These are phyloP conservation scores for Homalodisca vitripennis DNA, from an alignment of 1,140 invertebrate genomes.

Conservation along the genomic window DNA sequence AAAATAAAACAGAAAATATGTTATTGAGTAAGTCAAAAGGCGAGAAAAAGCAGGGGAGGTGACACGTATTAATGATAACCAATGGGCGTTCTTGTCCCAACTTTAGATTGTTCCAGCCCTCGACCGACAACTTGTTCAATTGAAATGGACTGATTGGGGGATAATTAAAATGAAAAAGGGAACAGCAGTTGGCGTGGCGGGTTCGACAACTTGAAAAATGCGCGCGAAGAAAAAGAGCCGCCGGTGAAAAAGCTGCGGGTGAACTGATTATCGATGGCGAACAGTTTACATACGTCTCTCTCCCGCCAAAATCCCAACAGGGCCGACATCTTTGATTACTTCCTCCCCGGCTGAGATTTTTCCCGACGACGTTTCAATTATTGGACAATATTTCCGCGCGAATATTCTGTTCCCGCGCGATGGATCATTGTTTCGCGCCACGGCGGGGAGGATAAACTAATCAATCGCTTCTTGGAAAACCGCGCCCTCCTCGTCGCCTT, in stretches of 20 bases:
- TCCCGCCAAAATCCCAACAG: conserved; percentile 16
- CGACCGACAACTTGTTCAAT: conserved; percentile 24
- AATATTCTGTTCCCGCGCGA: no score
- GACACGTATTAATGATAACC: conserved; percentile 25
- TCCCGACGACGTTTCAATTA: conserved; percentile 22
- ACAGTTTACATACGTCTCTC: conserved; percentile 21
- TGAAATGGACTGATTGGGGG: conserved; percentile 14
- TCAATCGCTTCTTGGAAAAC: not conserved
- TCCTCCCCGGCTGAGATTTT: not conserved
- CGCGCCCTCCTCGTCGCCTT: not conserved
- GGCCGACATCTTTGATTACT: conserved; percentile 24
- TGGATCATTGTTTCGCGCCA: not conserved
- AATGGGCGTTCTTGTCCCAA: conserved; percentile 4
- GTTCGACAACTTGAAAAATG: conserved; percentile 22
- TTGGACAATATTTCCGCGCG: conserved; percentile 21
- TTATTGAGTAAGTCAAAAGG: no score
- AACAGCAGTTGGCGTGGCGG: conserved; percentile 15
- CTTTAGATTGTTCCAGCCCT: conserved; percentile 4
- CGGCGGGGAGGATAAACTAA: conserved; percentile 16
- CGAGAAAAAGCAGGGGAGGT: conserved; percentile 21
- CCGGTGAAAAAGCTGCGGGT: conserved; percentile 1
- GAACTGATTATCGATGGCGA: conserved; percentile 21
- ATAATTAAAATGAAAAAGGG: conserved; percentile 24
- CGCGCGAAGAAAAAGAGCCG: conserved; percentile 6
- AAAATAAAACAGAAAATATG: no score